Conservation (phyloP, 1,140 invertebrate species). For the Trichonephila clavata region DNA sequence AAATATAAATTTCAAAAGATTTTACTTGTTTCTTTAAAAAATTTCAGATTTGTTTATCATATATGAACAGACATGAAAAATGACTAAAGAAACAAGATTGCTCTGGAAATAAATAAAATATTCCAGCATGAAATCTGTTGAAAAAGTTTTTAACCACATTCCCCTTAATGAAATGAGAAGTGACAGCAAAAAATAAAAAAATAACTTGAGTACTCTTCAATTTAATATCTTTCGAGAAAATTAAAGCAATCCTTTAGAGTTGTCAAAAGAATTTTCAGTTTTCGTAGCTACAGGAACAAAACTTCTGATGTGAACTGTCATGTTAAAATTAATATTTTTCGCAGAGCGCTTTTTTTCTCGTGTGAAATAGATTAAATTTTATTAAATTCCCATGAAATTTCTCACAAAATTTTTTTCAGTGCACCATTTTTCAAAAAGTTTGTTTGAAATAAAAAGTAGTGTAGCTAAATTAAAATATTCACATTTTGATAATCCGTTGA, state of each 20-base stretch:
- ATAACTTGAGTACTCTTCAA: background rate
- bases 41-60: too few species aligned
- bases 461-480: too few species aligned
- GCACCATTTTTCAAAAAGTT: too few species aligned
- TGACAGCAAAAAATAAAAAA: background rate
- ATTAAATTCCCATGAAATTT: background rate
- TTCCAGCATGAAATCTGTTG: background rate
- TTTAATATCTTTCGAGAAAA: background rate
- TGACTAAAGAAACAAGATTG: background rate
- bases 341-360: background rate
- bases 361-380: background rate
- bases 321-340: background rate
- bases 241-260: slow-evolving; percentile 15
- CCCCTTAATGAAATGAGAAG: background rate
- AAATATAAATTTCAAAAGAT: too few species aligned
- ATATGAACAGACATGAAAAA: too few species aligned
- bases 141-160: background rate
- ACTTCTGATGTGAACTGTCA: slow-evolving; percentile 3
- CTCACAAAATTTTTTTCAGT: too few species aligned
- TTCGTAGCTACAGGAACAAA: background rate
- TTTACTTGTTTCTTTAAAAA: too few species aligned
- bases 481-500: too few species aligned
- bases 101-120: background rate
- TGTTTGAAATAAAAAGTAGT: too few species aligned
- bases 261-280: slow-evolving; percentile 14